A percentile compares a stretch with the other conserved stretches of the same genome.
Evolutionary conservation across 2,888 invertebrate genomes (phyloP).

Genomic region (Polydrusus cervinus): DNA sequence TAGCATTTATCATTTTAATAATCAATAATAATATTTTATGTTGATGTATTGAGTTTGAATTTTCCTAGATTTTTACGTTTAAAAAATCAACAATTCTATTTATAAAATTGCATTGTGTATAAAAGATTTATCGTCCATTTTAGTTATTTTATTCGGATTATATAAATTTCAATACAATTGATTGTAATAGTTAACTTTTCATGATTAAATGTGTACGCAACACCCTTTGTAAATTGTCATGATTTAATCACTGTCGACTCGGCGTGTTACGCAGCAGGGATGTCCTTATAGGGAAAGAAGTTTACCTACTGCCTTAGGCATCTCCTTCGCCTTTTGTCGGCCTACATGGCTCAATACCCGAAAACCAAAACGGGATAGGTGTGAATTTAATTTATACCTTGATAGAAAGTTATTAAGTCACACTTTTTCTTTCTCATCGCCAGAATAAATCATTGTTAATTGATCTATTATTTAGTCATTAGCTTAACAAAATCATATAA

Average conservation of each 20-base stretch:
- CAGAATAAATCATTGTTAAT: conserved; percentile 45
- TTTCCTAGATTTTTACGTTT: no score
- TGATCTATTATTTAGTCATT: conserved; percentile 53
- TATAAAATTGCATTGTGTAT: no score
- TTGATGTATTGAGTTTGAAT: no score
- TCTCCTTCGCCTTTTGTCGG: conserved; percentile 42
- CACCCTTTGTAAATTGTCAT: conserved; percentile 17
- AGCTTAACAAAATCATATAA: conserved; percentile 45
- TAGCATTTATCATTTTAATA: no score
- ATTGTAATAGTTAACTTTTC: background rate
- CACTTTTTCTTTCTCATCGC: conserved; percentile 44
- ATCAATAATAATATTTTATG: no score
- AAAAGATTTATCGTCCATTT: no score
- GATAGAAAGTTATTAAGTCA: conserved; percentile 51
- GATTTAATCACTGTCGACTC: conserved; percentile 11
- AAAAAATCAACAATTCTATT: no score
- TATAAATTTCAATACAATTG: background rate
- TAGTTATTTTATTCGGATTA: background rate
- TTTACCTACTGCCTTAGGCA: conserved; percentile 60
- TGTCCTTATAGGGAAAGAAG: conserved; percentile 63
- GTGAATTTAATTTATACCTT: conserved; percentile 50
- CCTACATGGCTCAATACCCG: conserved; percentile 45
- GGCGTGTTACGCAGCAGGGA: conserved; percentile 51
- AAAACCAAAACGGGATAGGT: conserved; percentile 40
- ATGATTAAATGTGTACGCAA: conserved; percentile 6